These are phyloP conservation scores for Hemicrepidius hirtus DNA, from an alignment of 2,888 invertebrate species.

Conservation along the genomic window DNA sequence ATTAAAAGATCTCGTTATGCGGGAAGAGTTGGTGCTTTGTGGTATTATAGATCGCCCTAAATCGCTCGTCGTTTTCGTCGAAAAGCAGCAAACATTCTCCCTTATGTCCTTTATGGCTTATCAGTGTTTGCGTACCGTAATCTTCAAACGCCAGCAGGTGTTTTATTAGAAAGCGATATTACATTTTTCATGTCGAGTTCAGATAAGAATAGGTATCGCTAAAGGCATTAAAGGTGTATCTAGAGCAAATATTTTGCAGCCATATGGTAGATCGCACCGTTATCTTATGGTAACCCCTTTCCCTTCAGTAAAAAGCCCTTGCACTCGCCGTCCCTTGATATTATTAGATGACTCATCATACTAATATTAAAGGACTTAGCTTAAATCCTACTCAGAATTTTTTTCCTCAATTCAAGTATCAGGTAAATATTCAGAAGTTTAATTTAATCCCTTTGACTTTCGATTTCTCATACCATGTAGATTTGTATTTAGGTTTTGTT, in stretches of 20 bases:
- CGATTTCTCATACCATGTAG: too few relatives aligned
- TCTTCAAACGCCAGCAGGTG: conserved; percentile 60
- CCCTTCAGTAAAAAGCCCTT: conserved; percentile 35
- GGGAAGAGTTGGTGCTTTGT: conserved; percentile 31
- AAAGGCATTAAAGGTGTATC: conserved; percentile 62
- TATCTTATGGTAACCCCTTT: conserved; percentile 58
- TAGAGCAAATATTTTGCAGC: conserved; percentile 62
- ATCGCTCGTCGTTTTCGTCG: conserved; percentile 38
- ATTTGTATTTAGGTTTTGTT: not conserved
- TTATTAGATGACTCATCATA: conserved; percentile 33
- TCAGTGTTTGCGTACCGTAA: conserved; percentile 56
- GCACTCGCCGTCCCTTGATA: conserved; percentile 22
- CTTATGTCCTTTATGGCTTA: conserved; percentile 51
- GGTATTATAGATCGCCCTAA: conserved; percentile 36
- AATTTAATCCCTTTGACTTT: too few relatives aligned
- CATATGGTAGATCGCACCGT: conserved; percentile 63
- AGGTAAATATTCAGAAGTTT: not conserved
- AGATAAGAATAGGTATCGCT: conserved; percentile 59
- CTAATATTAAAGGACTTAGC: conserved; percentile 33
- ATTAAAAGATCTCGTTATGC: conserved; percentile 13
- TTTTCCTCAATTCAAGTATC: not conserved
- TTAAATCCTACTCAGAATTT: not conserved
- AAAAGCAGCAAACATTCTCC: conserved; percentile 44
- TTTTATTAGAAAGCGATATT: conserved; percentile 61
- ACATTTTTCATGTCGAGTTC: conserved; percentile 57